Evolutionary conservation across 2,797 vertebrate genomes (phyloP), one percentile per base, ranked within the genome.

Genomic region (Emydoidea blandingii): DNA sequence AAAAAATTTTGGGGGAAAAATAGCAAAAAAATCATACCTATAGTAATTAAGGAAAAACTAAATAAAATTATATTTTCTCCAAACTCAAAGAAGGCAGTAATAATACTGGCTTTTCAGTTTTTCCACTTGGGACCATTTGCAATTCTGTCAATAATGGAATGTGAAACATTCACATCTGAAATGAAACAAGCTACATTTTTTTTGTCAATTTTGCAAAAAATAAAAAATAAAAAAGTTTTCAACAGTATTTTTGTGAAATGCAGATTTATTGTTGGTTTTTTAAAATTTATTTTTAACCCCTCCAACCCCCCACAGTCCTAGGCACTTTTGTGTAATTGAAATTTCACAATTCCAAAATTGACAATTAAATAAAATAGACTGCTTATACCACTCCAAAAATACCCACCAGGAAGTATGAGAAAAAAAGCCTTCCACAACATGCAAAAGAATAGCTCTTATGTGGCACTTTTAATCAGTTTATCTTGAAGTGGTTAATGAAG

Each of bases 301-400:
- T 15, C 50, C 49, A 44, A 2, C 9, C 6, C 21, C 21, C 14
- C 53, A 23, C 14, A 34, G 31, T 62, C 29, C 29, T 62, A 31
- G 16, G 62, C 94, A 92, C 88, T 96, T 95, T 94, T 96, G 29
- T 88, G 83, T 90, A 6, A 1, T 94, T 97, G 96, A 95, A 96
- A 97, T 94, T 80, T 96, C 89, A 57, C 49, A 94, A 4, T 94
- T 90, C 50, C 91, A 88, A 94, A 49, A 95, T 89, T 97, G 96
- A 97, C 96, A 97, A 93, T 89, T 93, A 83, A 81, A 91, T 95
- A 95, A 97, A 95, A 96, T 72, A 95, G 92, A 50, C 93, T 96
- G 91, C 94, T 97, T 94, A 96, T 92, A 96, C 62, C 34, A 37
- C 18, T 34, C 59, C 96, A 96, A 91, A 87, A 96, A 91, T 83